Percentiles rank a stretch among this genome's conserved stretches.
Conservation (phyloP, 2,888 invertebrate species). For the Nudaria mundana region DNA sequence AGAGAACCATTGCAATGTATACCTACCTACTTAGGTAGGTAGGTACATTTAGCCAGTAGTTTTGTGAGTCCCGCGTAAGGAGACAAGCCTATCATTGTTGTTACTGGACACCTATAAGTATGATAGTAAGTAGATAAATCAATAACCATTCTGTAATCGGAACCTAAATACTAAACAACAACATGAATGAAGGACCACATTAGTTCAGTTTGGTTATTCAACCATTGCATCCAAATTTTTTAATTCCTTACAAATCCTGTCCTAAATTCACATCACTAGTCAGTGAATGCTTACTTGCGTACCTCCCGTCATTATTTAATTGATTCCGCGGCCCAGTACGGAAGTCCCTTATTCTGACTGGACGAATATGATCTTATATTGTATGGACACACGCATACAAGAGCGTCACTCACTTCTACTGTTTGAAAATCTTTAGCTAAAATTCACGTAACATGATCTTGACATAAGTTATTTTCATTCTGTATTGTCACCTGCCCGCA, state of each 20-base stretch:
- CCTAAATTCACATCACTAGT: conserved; percentile 37
- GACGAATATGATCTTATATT: conserved; percentile 39
- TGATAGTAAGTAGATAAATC: background rate
- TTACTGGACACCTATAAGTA: background rate
- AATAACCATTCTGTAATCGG: no score
- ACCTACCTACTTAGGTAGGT: background rate
- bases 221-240: background rate
- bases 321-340: conserved; percentile 55
- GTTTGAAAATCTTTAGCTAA: no score
- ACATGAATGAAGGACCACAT: background rate
- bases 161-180: no score
- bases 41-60: background rate
- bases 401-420: no score
- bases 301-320: conserved; percentile 54
- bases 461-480: no score
- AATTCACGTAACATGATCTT: no score
- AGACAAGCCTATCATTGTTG: no score
- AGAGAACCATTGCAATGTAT: no score
- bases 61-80: no score
- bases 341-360: conserved; percentile 64
- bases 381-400: conserved; percentile 23
- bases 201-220: no score
- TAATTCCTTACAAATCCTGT: conserved; percentile 6
- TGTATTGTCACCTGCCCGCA: no score
- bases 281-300: conserved; percentile 37